Base-by-base conservation (phyloP, 1,140 invertebrate genomes). In the Diploscapter pachys region DNA sequence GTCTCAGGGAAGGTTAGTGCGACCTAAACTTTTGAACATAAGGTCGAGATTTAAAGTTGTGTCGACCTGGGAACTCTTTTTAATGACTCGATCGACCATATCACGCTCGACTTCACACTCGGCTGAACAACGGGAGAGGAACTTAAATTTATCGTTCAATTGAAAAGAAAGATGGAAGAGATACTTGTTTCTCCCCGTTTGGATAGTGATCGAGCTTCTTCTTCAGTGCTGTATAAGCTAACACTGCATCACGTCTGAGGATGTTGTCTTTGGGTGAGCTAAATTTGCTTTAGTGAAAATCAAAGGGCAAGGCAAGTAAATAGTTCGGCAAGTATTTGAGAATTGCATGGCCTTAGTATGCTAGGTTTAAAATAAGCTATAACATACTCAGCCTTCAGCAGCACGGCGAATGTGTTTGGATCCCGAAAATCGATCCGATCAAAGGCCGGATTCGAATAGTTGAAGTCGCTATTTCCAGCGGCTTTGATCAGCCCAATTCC, bases 181-280 rank as follows among this genome's bases (percentile, higher is more conserved):
- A 56, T 48, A 72, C 56, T 63, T 74, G 65, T 62, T 56, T 61
- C 48, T 74, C 59, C 8, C 61, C 66, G 64, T 52, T 54, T 54
- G 73, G 73, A 48, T 66, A 74, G 56, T 74, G 63, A 56, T 74
- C 73, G 2, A 74, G 63, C 48, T 69, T 74, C 57, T 74, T 74
- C 51, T 74, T 74, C 6, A 74, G 57, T n/a, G 73, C 73, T n/a
- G 66, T 74, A 67, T 74, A 74, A 6, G 73, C 73, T 56, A 74
- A 51, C 50, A 74, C 73, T 2, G 73, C 73, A 31, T 74, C 73
- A 63, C 63, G 68, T 31, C 73, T n/a, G 4, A 74, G 73, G 48
- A 74, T 74, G 9, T 65, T 52, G 51, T 74, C 73, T 69, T 64
- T 65, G 9, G 66, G 31, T 4, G 65, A n/a, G 57, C 73, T 74